Base-by-base conservation (phyloP, 2,113 vertebrate species). In the Hucho hucho region DNA sequence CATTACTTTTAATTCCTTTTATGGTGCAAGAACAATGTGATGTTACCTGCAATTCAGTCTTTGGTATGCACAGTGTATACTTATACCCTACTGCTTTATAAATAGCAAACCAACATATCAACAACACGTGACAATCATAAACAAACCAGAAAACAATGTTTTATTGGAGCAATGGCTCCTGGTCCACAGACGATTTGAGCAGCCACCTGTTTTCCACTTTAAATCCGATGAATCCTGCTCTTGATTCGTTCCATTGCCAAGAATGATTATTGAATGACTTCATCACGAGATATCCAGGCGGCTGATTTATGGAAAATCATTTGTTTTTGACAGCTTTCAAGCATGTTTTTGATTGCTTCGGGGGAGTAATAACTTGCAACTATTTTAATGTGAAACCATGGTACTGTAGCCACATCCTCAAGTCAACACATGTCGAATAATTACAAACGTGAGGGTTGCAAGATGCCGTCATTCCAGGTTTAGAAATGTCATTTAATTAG, bases 281-380 rank as follows among this genome's bases (percentile, higher is more conserved):
- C 79, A 84, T 91, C 81, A 83, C n/a, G 4, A 64, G 1, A 6
- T 64, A 74, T 73, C 71, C 68, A 73, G 82, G 86, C 84, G 85
- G 74, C 75, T 89, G 87, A 90, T 91, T 83, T 81, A 91, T 90
- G 83, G 85, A 70, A 61, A 87, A 28, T 85, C 73, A 70, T 87
- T 87, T 81, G 80, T 83, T 87, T 87, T 79, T 87, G 88, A 87
- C 87, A 87, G 78, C 79, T 85, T 76, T 82, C 81, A 84, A 87
- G 76, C 77, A 74, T 47, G 2, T 64, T 82, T 53, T 84, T 77
- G 81, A 90, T 88, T 87, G 79, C 78, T 83, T 83, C 75, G 75
- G 72, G 61, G 64, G 79, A 83, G 85, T 68, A 74, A 53, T 53
- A 32, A 75, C 77, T 83, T 76, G 58, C 65, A 7, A 22, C 49